These are phyloP conservation scores for Platyscapa corneri DNA, from an alignment of 1,140 invertebrate genomes.

Conservation along the genomic window DNA sequence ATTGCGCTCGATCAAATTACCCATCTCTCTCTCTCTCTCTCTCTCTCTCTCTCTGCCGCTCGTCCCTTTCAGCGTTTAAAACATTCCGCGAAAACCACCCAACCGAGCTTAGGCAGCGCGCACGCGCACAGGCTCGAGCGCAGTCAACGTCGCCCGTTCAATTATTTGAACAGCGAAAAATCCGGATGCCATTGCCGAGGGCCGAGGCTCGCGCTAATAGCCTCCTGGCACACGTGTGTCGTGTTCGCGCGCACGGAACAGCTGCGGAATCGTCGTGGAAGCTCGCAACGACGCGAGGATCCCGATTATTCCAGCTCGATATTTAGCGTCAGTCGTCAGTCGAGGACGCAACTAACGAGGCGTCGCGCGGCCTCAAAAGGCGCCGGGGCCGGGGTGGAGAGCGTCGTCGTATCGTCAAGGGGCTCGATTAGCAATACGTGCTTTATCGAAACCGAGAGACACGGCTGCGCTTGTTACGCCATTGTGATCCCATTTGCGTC, in stretches of 20 bases:
- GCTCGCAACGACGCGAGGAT: neutral
- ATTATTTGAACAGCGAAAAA: neutral
- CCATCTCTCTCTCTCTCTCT: neutral
- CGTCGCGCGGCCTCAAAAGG: neutral
- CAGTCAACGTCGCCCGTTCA: neutral
- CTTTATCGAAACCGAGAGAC: slow-evolving; percentile 39
- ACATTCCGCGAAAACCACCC: slow-evolving; percentile 31
- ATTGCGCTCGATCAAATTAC: slow-evolving; percentile 33
- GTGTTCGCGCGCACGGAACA: neutral
- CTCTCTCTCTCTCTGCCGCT: neutral
- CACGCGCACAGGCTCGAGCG: neutral
- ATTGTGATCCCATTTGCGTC: slow-evolving; percentile 48
- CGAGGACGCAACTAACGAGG: neutral
- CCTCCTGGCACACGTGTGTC: neutral
- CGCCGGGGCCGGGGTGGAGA: neutral
- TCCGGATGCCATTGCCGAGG: neutral
- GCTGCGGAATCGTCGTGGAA: neutral
- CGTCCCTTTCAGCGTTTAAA: slow-evolving; percentile 6
- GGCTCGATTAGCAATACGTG: slow-evolving; percentile 45
- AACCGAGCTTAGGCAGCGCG: neutral
- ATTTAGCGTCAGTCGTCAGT: neutral
- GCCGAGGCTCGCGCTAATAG: neutral
- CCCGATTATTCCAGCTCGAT: neutral
- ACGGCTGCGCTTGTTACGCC: slow-evolving; percentile 15
- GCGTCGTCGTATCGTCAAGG: slow-evolving; percentile 19